Evolutionary conservation across 2,797 vertebrate genomes (phyloP), one percentile per base, ranked within the genome.

Genomic region (Phylloscopus collybita): DNA sequence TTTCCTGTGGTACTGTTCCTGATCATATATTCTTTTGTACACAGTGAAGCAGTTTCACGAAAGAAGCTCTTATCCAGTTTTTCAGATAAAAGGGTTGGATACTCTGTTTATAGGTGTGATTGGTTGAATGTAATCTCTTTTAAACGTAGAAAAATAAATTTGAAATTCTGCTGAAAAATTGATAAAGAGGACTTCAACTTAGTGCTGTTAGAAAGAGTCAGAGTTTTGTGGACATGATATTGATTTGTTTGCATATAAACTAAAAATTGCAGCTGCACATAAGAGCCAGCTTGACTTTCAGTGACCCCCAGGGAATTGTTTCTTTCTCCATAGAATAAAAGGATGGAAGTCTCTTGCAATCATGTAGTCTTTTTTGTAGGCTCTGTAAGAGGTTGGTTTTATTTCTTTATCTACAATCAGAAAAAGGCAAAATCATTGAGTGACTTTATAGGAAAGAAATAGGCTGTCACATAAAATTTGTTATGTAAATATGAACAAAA

Each of bases 391-490:
- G 30, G 92, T 96, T 88, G 36, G 40, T 82, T 91, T 12, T 64
- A 50, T 82, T 88, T 93, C 53, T 87, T 45, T 71, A 67, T 38
- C 54, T 64, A 16, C 6, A 47, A 32, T 69, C 4, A 64, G 50
- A 51, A 91, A 93, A 86, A 65, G 19, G 9, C 22, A 72, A 90
- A 93, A 67, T 42, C 19, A 60, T 62, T 73, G 93, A 91, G 82
- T 88, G 92, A 95, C 96, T 96, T 94, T 95, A 94, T 92, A 81
- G 84, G 70, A 82, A 93, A 95, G 79, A 96, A 97, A 94, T 51
- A 61, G 67, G 40, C 92, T 98, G 97, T 98, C 98, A 96, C 20
- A 98, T 98, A 97, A 98, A 97, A 88, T 60, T 97, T 98, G 97
- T 95, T 95, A 73, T 71, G 60, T 96, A 96, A 97, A 97, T 97